Evolutionary conservation across 2,888 invertebrate genomes (phyloP).

Genomic region (Macrosiphum euphorbiae): DNA sequence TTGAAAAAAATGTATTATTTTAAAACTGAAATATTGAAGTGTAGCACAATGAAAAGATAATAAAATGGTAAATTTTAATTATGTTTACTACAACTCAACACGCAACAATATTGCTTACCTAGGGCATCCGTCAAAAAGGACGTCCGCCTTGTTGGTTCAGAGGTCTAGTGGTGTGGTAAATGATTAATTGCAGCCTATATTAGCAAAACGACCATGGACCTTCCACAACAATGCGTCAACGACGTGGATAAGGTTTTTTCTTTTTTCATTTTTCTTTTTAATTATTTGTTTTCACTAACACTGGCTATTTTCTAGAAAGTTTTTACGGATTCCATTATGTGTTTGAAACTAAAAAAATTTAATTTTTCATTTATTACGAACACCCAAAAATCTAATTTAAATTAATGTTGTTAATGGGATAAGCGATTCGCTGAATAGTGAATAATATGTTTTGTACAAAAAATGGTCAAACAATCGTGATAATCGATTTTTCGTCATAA

Average conservation of each 20-base stretch:
- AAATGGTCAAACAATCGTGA: background rate
- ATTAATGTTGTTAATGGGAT: conserved; percentile 26
- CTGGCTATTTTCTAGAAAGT: background rate
- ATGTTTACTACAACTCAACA: background rate
- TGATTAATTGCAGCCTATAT: conserved; percentile 56
- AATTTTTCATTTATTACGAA: background rate
- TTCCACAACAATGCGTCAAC: conserved; percentile 41
- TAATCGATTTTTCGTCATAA: background rate
- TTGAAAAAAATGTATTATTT: background rate
- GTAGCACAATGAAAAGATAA: background rate
- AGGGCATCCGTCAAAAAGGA: conserved; percentile 41
- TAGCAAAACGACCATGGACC: conserved; percentile 43
- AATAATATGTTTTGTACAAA: background rate
- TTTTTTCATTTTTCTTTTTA: conserved; percentile 6
- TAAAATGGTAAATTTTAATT: background rate
- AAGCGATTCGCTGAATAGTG: background rate
- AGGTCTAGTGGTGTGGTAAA: background rate
- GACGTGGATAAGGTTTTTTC: background rate
- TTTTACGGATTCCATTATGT: conserved; percentile 34
- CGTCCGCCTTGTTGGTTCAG: conserved; percentile 23
- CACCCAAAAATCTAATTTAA: background rate
- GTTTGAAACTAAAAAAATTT: background rate
- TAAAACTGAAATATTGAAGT: background rate
- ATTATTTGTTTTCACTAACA: conserved; percentile 40
- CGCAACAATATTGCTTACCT: conserved; percentile 25